Evolutionary conservation across 2,888 invertebrate genomes (phyloP).

Genomic region (Fissipunctia ypsillon): DNA sequence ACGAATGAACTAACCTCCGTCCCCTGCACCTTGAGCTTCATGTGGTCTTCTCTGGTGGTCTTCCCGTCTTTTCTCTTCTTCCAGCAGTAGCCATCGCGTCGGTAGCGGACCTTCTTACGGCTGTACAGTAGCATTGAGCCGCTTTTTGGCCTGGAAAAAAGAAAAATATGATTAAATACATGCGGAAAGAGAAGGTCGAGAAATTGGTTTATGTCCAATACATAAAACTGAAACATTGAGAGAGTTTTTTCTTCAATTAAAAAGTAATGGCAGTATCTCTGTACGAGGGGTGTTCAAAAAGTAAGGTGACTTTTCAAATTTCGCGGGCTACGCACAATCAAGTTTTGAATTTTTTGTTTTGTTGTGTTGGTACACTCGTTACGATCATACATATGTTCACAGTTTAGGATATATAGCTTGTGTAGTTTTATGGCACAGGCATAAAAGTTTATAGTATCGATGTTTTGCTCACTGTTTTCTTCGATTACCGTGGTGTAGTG

Average conservation of each 20-base stretch:
- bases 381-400: no score
- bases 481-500: no score
- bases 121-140: conserved; percentile 99
- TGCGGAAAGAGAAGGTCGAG: neutral
- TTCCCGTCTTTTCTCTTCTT: conserved; percentile 99
- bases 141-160: conserved; percentile 95
- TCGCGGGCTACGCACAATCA: no score
- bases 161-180: neutral
- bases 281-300: no score
- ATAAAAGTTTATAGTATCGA: no score
- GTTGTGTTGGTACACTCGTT: no score
- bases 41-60: conserved; percentile 99
- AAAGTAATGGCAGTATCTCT: neutral
- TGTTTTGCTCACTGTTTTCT: no score
- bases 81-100: conserved; percentile 99
- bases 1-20: conserved; percentile 96
- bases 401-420: no score
- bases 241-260: neutral
- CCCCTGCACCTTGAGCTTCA: conserved; percentile 99
- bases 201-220: neutral
- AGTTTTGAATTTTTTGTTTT: no score
- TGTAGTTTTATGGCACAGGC: no score
- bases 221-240: no score
- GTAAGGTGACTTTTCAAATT: no score
- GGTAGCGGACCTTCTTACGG: conserved; percentile 98